Evolutionary conservation across 2,888 invertebrate genomes (phyloP), one percentile per base, ranked within the genome.

Genomic region (Lumbricus terrestris): DNA sequence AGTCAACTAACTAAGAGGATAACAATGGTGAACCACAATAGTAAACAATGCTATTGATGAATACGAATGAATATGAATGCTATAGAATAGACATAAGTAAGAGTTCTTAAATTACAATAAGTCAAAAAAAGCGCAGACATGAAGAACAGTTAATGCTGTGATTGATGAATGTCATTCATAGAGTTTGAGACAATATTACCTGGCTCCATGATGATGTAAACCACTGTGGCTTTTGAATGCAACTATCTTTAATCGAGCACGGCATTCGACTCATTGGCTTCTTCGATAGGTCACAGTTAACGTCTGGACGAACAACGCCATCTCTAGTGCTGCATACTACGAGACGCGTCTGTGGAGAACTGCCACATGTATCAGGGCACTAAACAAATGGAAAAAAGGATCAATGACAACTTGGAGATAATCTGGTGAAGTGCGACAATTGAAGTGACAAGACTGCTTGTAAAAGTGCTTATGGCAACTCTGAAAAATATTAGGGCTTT

Each of bases 171-270:
- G n/a, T n/a, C 47, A 69, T 29, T 69, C 29, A 69, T 0, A 29
- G 6, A 34, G 33, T 88, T 29, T 88, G 20, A 88, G 6, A 38
- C 34, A 69, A 15, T 89, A 20, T 40, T n/a, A 89, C 89, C 89
- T 89, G 82, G 18, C 89, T 35, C 99, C 99, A 99, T 93, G 98
- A 97, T 0, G 97, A 97, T 4, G 97, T 89, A 88, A 91, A 90
- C 92, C 92, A 92, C 89, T 90, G 88, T 0, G 92, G 90, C 20
- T 40, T 40, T 20, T 42, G 38, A 20, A 38, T 37, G 85, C 91
- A 92, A 69, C 20, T 47, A 34, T 82, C 82, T 47, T 35, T 90
- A 2, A 15, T 34, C 18, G 88, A 0, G 37, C 92, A 92, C 15
- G 85, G 89, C 40, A 89, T 88, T 35, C 37, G 37, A 54, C 88